Percentiles rank a stretch among this genome's conserved stretches.
These are phyloP conservation scores for Hydrochoerus hydrochaeris DNA, from an alignment of 2,113 vertebrate species.

Conservation along the genomic window DNA sequence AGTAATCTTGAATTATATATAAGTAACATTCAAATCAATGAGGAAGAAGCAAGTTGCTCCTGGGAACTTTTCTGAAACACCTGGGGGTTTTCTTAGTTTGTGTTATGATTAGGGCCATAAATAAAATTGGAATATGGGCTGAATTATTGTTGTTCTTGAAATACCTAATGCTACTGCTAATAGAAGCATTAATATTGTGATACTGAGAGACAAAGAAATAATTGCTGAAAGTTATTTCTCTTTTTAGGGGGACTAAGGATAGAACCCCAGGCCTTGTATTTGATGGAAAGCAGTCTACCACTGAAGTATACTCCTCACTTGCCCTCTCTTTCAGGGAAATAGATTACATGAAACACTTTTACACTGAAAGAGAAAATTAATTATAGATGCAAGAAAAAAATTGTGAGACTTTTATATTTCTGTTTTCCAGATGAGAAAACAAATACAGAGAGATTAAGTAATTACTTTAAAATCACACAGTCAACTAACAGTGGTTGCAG, in stretches of 20 bases:
- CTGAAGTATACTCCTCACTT: not conserved
- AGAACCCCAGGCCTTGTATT: not conserved
- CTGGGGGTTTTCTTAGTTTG: not conserved
- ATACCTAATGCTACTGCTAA: not conserved
- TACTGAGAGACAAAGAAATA: not conserved
- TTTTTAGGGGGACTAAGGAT: not conserved
- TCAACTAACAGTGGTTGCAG: not conserved
- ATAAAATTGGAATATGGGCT: not conserved
- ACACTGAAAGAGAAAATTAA: not conserved
- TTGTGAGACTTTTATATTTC: not conserved
- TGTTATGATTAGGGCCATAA: not conserved
- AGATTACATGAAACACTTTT: conserved; percentile 15
- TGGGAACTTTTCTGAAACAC: not conserved
- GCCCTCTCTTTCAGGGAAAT: not conserved
- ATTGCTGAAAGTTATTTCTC: not conserved
- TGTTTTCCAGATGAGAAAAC: conserved; percentile 28
- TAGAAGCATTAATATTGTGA: not conserved
- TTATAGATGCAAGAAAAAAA: conserved; percentile 22
- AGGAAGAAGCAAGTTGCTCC: not conserved
- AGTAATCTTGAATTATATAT: not conserved
- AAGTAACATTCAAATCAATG: not conserved
- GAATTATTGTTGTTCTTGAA: not conserved
- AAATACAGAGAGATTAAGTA: conserved; percentile 1
- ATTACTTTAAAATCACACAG: conserved; percentile 41
- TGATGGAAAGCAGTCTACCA: not conserved